Conservation (phyloP, 2,888 invertebrate genomes). For the Meteorus colon region DNA sequence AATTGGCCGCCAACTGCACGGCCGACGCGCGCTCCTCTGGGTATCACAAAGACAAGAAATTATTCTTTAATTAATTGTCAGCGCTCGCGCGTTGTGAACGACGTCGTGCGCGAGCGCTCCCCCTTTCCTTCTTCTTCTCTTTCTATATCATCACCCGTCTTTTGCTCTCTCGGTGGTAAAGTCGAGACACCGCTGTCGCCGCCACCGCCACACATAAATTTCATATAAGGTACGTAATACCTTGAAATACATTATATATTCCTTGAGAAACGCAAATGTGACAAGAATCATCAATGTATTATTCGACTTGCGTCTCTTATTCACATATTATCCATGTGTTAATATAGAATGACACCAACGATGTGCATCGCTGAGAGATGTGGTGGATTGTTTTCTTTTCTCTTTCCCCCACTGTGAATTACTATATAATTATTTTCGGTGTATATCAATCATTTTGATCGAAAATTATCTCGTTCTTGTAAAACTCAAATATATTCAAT, state of each 20-base stretch:
- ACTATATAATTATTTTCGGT: too few relatives aligned
- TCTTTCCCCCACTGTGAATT: too few relatives aligned
- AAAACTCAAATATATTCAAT: too few relatives aligned
- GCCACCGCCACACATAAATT: constrained; percentile 46
- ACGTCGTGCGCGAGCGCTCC: constrained; percentile 28
- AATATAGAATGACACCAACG: too few relatives aligned
- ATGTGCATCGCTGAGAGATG: too few relatives aligned
- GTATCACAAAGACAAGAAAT: constrained; percentile 72
- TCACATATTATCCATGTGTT: neutral
- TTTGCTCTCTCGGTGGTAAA: constrained; percentile 32
- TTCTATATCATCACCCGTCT: constrained; percentile 1
- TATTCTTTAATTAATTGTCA: constrained; percentile 74
- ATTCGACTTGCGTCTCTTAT: neutral
- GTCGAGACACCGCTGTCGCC: neutral
- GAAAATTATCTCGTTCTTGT: neutral
- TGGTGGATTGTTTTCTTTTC: too few relatives aligned
- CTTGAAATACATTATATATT: constrained; percentile 20
- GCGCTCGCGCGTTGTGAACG: constrained; percentile 53
- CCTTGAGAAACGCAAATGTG: constrained; percentile 30
- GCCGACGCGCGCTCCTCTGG: constrained; percentile 60
- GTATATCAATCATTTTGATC: too few relatives aligned
- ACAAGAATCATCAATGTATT: constrained; percentile 27
- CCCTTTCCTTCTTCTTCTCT: constrained; percentile 27
- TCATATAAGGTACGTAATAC: constrained; percentile 48
- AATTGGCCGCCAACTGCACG: constrained; percentile 71